Conservation (phyloP, 2,888 invertebrate genomes). For the Polydrusus cervinus region DNA sequence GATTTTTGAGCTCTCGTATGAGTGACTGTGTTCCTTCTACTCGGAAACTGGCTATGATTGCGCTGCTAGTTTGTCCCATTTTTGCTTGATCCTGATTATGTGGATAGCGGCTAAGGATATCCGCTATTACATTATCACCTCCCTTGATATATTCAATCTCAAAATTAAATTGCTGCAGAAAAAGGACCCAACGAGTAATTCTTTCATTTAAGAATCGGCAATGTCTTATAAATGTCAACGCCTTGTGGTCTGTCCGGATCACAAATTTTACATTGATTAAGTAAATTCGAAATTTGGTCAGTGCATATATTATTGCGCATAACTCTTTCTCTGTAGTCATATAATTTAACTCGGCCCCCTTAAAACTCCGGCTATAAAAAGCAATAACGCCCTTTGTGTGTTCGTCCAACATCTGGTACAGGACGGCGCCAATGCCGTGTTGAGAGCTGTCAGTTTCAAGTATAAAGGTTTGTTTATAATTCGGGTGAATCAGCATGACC, state of each 20-base stretch:
- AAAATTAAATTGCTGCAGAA: slow-evolving; percentile 46
- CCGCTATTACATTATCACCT: slow-evolving; percentile 46
- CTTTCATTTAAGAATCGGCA: slow-evolving; percentile 49
- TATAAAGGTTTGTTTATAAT: slow-evolving; percentile 38
- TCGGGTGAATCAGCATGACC: slow-evolving; percentile 53
- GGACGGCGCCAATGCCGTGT: slow-evolving; percentile 43
- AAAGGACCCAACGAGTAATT: slow-evolving; percentile 48
- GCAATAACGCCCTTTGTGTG: slow-evolving; percentile 45
- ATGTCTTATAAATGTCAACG: slow-evolving; percentile 47
- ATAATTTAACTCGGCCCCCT: slow-evolving; percentile 49
- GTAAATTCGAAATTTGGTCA: slow-evolving; percentile 46
- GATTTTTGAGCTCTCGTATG: neutral
- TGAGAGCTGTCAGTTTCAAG: slow-evolving; percentile 51
- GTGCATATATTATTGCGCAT: slow-evolving; percentile 44
- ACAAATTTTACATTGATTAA: slow-evolving; percentile 35
- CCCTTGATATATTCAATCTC: slow-evolving; percentile 46
- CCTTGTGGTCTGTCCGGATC: slow-evolving; percentile 53
- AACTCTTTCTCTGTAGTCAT: slow-evolving; percentile 55
- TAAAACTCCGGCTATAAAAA: slow-evolving; percentile 47
- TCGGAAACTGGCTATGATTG: slow-evolving; percentile 11
- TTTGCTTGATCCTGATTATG: neutral
- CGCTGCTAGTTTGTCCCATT: neutral
- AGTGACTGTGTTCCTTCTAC: slow-evolving; percentile 13
- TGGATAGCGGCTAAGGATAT: slow-evolving; percentile 45
- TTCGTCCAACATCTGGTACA: slow-evolving; percentile 45